phyloP scores from a whole-genome alignment of 1,140 invertebrate species.

The Chionoecetes opilio region DNA sequence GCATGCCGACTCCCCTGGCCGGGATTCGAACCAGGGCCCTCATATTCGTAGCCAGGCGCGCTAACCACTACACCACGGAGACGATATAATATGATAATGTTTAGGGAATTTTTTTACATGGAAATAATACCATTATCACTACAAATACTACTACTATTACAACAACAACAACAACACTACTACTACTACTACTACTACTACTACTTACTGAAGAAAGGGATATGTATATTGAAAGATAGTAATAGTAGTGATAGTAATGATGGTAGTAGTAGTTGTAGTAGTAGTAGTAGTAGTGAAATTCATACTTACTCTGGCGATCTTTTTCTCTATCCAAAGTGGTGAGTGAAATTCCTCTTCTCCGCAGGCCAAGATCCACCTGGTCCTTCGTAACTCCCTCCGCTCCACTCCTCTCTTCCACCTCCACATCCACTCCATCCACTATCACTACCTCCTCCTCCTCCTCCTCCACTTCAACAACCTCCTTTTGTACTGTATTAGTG shows the following conservation, averaged over 20 bases:
- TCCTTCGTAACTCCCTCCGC: slow-evolving; percentile 60
- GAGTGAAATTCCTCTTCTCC: slow-evolving; percentile 70
- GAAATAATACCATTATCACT: background rate
- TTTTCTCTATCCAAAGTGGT: slow-evolving; percentile 70
- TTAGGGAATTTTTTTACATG: too few relatives aligned
- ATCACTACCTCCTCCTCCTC: slow-evolving; percentile 62
- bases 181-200: too few relatives aligned
- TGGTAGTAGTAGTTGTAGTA: too few relatives aligned
- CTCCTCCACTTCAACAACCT: background rate
- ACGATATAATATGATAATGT: too few relatives aligned
- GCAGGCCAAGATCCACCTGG: slow-evolving; percentile 69
- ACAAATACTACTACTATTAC: background rate
- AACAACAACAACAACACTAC: background rate
- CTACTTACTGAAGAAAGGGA: too few relatives aligned
- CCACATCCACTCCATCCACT: slow-evolving; percentile 63
- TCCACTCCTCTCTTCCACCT: slow-evolving; percentile 42
- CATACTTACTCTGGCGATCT: slow-evolving; percentile 73
- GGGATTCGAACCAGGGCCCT: too few relatives aligned
- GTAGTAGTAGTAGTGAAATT: background rate
- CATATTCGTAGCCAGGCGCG: too few relatives aligned
- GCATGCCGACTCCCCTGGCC: too few relatives aligned
- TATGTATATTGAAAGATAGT: too few relatives aligned
- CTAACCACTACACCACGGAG: too few relatives aligned
- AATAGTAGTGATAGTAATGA: too few relatives aligned
- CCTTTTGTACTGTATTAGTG: background rate